These are phyloP conservation scores for Limnephilus lunatus DNA, from an alignment of 2,888 invertebrate genomes.

Conservation along the genomic window DNA sequence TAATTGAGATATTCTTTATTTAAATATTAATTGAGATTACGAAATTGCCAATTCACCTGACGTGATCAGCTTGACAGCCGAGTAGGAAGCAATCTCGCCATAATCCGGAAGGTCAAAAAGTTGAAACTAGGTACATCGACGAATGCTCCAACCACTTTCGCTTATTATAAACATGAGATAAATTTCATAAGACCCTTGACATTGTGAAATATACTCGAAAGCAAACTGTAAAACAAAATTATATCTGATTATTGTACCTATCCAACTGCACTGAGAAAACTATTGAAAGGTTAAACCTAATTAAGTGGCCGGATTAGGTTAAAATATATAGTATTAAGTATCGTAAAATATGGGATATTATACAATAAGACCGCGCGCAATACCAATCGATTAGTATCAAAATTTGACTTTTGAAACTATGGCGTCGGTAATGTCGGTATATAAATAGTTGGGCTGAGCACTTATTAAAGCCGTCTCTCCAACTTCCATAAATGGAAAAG, in stretches of 20 bases:
- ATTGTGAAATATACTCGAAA: neutral
- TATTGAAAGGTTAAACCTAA: neutral
- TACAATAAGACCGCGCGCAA: neutral
- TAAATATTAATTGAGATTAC: neutral
- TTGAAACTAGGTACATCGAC: neutral
- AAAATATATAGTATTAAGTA: neutral
- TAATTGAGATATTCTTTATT: too few species aligned
- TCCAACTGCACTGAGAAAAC: neutral
- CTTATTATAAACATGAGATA: neutral
- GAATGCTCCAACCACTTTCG: neutral
- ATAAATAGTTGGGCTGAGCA: neutral
- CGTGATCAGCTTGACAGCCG: neutral
- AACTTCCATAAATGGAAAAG: slow-evolving; percentile 34
- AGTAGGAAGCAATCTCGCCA: neutral
- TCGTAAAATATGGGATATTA: neutral
- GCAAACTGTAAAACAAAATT: neutral
- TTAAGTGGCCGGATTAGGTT: neutral
- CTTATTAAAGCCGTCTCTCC: slow-evolving; percentile 22
- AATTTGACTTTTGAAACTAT: neutral
- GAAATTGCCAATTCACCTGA: neutral
- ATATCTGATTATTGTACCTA: neutral
- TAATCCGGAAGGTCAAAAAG: neutral
- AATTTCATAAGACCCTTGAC: neutral
- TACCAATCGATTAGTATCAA: slow-evolving; percentile 7
- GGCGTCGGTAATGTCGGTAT: neutral